These are phyloP conservation scores for Thereva unica DNA, from an alignment of 2,888 invertebrate genomes.

Conservation along the genomic window DNA sequence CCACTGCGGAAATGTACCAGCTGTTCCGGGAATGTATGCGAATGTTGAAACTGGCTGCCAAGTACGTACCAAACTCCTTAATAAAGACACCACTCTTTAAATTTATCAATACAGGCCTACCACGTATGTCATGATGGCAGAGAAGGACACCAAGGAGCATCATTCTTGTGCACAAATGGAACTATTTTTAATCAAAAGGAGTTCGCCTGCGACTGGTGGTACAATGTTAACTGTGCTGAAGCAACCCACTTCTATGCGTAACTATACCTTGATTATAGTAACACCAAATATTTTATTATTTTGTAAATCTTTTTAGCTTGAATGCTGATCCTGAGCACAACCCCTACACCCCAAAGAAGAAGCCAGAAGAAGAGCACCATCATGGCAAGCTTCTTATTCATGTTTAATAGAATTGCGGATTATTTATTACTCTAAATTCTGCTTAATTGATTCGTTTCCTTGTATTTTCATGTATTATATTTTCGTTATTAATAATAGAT, in stretches of 20 bases:
- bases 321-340: slow-evolving; percentile 81
- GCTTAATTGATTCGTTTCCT: too few species aligned
- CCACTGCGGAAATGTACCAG: slow-evolving; percentile 77
- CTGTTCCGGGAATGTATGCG: slow-evolving; percentile 86
- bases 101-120: slow-evolving; percentile 67
- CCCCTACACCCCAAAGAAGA: slow-evolving; percentile 76
- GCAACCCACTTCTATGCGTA: slow-evolving; percentile 76
- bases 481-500: too few species aligned
- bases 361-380: slow-evolving; percentile 60
- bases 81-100: slow-evolving; percentile 9
- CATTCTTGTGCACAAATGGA: slow-evolving; percentile 84
- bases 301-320: slow-evolving; percentile 62
- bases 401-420: slow-evolving; percentile 43
- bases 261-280: slow-evolving; percentile 45
- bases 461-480: too few species aligned
- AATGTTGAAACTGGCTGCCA: slow-evolving; percentile 87
- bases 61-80: slow-evolving; percentile 56
- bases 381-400: slow-evolving; percentile 52
- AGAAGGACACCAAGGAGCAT: slow-evolving; percentile 80
- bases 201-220: slow-evolving; percentile 91
- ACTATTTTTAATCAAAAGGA: slow-evolving; percentile 85
- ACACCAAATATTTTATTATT: slow-evolving; percentile 15
- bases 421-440: too few species aligned
- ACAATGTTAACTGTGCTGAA: slow-evolving; percentile 81
- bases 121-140: slow-evolving; percentile 87